Base-by-base conservation (phyloP, 2,113 vertebrate species). In the Mormoops blainvillei region DNA sequence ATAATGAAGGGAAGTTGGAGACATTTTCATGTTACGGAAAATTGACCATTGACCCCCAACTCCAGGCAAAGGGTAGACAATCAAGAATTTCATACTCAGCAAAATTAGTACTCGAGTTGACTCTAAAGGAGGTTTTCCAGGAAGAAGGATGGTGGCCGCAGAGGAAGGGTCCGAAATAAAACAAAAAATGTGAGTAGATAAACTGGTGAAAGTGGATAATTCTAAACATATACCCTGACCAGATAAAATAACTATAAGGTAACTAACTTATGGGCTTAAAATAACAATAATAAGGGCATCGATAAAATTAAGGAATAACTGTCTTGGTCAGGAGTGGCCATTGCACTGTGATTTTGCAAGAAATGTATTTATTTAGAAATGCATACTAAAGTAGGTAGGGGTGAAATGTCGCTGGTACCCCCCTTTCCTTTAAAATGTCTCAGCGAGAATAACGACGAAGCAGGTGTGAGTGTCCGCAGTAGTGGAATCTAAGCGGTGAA, bases 101-200 rank as follows among this genome's bases (percentile, higher is more conserved):
- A 4, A 20, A 33, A 1, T 14, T 14, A 13, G 9, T 22, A 2
- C 33, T 14, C 4, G 7, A 1, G 38, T 20, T 18, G 3, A 8
- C 9, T 13, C 28, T 14, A 22, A 45, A 65, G 58, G 58, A 15
- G 1, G 18, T 4, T 1, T 63, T 24, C 43, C 20, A n/a, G 41
- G 56, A 16, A n/a, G n/a, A n/a, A 9, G 61, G 31, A 5, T 31
- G 3, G 31, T 5, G 31, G 50, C 26, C 48, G 14, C 76, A 54
- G 48, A 54, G 33, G 13, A 33, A 3, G 11, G 28, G 41, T n/a
- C 43, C n/a, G 41, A 48, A 15, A 15, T 8, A 16, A 33, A 33
- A 65, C 31, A 15, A 48, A 19, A 41, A 15, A 48, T 8, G 41
- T 14, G 41, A n/a, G 38, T 18, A 45, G 80, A 11, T 12, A 77